Base-by-base conservation (phyloP, 2,888 invertebrate species). In the Pristionchus fissidentatus region DNA sequence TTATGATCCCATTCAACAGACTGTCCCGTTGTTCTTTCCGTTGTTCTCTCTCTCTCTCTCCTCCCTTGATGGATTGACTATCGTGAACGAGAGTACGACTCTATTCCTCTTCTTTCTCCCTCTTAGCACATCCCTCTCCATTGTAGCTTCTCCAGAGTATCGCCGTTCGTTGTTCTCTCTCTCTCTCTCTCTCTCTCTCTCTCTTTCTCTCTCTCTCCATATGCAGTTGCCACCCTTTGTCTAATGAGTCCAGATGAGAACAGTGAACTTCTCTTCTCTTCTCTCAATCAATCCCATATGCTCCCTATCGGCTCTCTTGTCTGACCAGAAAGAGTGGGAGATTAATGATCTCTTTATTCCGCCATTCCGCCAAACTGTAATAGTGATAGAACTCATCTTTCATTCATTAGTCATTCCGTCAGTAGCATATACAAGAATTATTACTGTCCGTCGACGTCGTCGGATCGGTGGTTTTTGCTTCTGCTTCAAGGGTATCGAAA, bases 21-120 rank as follows among this genome's bases (percentile, higher is more conserved):
- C 70, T 43, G 70, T 70, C 70, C 49, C 73, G 41, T 73, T 43
- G 41, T 43, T 73, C 73, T 43, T 75, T 46, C 49, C 49, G 35
- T 75, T 75, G 29, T 4, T 43, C 49, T 26, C 75, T 32, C 73
- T 26, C 13, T 62, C 62, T 26, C 49, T 13, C 19, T 49, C 49
- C 10, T 49, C 62, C 29, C 10, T n/a, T 46, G 75, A 70, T 70
- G 70, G 70, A 70, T 70, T 70, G 70, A 13, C 32, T 43, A 70
- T 70, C 70, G 70, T 70, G n/a, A 70, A 70, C 70, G 43, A 41
- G 70, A 70, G 70, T 70, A 70, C n/a, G n/a, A n/a, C 70, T 70
- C 70, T 26, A 70, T 70, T n/a, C n/a, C n/a, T n/a, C 70, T 70
- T 35, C 32, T 26, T 19, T 41, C 10, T n/a, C 38, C 70, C 43